phyloP scores from a whole-genome alignment of 2,888 invertebrate species.

The Lasius fuliginosus region DNA sequence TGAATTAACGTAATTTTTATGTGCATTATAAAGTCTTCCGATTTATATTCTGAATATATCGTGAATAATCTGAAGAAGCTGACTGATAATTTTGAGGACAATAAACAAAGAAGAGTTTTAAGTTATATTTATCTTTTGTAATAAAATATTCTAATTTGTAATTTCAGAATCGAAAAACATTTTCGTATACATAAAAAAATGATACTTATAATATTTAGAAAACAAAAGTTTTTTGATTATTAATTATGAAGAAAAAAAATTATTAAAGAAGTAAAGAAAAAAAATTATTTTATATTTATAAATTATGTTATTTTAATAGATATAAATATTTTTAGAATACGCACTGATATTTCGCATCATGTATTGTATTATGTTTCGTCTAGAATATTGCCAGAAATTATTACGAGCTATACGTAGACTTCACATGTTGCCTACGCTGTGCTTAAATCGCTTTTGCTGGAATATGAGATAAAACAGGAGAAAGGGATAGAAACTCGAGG shows the following conservation, averaged over 20 bases:
- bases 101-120: not conserved
- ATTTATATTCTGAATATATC: not conserved
- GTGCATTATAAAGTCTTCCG: slow-evolving; percentile 3
- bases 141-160: not conserved
- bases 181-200: not conserved
- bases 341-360: not conserved
- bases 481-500: slow-evolving; percentile 16
- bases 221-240: not conserved
- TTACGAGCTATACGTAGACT: not conserved
- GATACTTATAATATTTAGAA: not conserved
- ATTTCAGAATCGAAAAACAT: not conserved
- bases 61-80: not conserved
- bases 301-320: slow-evolving; percentile 3
- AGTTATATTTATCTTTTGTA: not conserved
- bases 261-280: not conserved
- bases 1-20: slow-evolving; percentile 13
- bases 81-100: not conserved
- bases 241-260: not conserved
- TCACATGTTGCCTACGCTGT: not conserved
- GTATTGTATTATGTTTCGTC: not conserved
- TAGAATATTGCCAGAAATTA: not conserved
- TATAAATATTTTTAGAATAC: not conserved
- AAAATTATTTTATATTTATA: not conserved
- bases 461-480: slow-evolving; percentile 16
- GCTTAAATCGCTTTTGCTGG: slow-evolving; percentile 6